Base-by-base conservation (phyloP, 2,888 invertebrate species). In the Gastrophysa polygoni region DNA sequence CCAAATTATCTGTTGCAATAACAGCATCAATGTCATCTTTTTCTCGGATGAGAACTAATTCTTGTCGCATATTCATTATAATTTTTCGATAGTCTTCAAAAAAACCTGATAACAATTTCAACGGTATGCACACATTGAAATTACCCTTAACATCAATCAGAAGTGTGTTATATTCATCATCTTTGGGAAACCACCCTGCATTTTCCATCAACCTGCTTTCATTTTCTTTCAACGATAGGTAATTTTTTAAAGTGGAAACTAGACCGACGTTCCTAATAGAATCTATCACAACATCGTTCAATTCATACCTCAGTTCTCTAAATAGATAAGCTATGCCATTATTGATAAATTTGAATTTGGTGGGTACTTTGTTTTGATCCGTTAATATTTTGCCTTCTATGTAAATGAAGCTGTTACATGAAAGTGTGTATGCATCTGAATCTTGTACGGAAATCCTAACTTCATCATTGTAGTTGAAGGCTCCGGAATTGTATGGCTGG, bases 391-490 rank as follows among this genome's bases (percentile, higher is more conserved):
- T 68, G 28, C 66, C 70, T 63, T 70, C 63, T 32, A 68, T 52
- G 38, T 68, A 61, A 14, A 68, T 20, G 38, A 38, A 69, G 71
- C 76, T 76, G 49, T 71, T 63, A 20, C 68, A 71, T 16, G 73
- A 76, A 61, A 74, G 55, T 1, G 74, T 70, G 63, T 71, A 73
- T 20, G 71, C 56, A 63, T 77, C 74, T 49, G 70, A 68, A 43
- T 75, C 71, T 68, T 76, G 71, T 44, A 77, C 71, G 14, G 73
- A 70, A 46, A 77, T 75, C n/a, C 74, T 61, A 24, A 76, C 75
- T 70, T 77, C 74, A 75, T 76, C 76, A 64, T 73, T 78, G 48
- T 73, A 71, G 57, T 75, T 68, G 57, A 65, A 68, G 51, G 63
- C 63, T 21, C 66, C 59, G n/a, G 67, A 57, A 48, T 70, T 61